These are phyloP conservation scores for Ernsta delagoae DNA, from an alignment of 2,888 invertebrate genomes.

Conservation along the genomic window DNA sequence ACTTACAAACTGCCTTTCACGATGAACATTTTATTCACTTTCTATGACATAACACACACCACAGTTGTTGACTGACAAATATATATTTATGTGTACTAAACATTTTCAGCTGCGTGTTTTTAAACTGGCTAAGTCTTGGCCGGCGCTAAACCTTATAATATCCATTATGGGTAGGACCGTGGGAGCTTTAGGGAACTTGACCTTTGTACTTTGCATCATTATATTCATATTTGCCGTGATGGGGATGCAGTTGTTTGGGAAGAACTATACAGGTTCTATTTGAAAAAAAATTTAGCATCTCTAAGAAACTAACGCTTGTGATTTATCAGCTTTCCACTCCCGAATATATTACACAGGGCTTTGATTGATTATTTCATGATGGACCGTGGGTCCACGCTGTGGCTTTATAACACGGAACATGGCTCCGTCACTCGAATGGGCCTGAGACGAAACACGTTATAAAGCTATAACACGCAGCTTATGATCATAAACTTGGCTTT, in stretches of 20 bases:
- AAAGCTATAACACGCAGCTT: conserved; percentile 83
- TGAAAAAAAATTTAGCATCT: conserved; percentile 81
- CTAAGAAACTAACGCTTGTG: conserved; percentile 74
- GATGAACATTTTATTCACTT: conserved; percentile 34
- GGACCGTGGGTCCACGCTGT: conserved; percentile 71
- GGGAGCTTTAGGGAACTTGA: conserved; percentile 99
- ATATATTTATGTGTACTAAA: conserved; percentile 69
- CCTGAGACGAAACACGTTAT: conserved; percentile 69
- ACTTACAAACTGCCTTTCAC: conserved; percentile 20
- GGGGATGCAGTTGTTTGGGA: conserved; percentile 99
- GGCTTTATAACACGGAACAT: conserved; percentile 79
- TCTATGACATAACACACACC: conserved; percentile 40
- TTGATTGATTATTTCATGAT: conserved; percentile 77
- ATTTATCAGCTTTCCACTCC: conserved; percentile 81
- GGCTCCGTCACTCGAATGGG: conserved; percentile 59
- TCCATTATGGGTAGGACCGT: conserved; percentile 99
- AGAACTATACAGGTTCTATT: conserved; percentile 92
- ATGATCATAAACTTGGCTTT: conserved; percentile 80
- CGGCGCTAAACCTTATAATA: conserved; percentile 98
- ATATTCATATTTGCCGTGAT: conserved; percentile 99
- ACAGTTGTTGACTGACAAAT: conserved; percentile 39
- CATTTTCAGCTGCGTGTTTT: conserved; percentile 97
- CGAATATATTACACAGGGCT: conserved; percentile 79
- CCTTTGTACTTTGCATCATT: conserved; percentile 99
- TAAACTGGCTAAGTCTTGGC: conserved; percentile 99